phyloP scores from a whole-genome alignment of 1,140 invertebrate genomes.

The Drosophila nigrodunni region DNA sequence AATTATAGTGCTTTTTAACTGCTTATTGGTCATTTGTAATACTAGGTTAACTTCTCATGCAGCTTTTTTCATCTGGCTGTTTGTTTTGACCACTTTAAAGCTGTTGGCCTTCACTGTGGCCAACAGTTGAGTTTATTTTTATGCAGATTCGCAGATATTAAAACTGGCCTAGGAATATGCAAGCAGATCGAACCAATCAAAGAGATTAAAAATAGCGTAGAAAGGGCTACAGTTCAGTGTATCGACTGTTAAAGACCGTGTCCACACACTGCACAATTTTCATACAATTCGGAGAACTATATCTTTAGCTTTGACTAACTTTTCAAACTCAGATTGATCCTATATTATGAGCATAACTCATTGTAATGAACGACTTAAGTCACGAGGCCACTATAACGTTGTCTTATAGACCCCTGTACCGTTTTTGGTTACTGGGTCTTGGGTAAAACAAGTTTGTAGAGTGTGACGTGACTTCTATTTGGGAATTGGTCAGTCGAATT shows the following conservation, averaged over 20 bases:
- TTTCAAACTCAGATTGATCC: no score
- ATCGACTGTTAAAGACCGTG: no score
- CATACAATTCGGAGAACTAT: no score
- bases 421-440: no score
- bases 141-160: conserved; percentile 12
- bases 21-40: not conserved
- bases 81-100: not conserved
- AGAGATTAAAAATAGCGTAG: not conserved
- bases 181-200: not conserved
- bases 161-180: not conserved
- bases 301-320: no score
- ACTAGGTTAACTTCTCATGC: conserved; percentile 7
- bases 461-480: conserved; percentile 11
- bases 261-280: no score
- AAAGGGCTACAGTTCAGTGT: no score
- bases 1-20: not conserved
- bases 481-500: conserved; percentile 31
- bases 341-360: no score
- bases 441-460: conserved; percentile 19
- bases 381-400: no score
- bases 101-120: conserved; percentile 7
- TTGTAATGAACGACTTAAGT: no score
- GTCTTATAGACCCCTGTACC: no score
- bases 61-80: not conserved
- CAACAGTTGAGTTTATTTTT: not conserved